These are phyloP conservation scores for Malachius bipustulatus DNA, from an alignment of 2,888 invertebrate genomes.

Conservation along the genomic window DNA sequence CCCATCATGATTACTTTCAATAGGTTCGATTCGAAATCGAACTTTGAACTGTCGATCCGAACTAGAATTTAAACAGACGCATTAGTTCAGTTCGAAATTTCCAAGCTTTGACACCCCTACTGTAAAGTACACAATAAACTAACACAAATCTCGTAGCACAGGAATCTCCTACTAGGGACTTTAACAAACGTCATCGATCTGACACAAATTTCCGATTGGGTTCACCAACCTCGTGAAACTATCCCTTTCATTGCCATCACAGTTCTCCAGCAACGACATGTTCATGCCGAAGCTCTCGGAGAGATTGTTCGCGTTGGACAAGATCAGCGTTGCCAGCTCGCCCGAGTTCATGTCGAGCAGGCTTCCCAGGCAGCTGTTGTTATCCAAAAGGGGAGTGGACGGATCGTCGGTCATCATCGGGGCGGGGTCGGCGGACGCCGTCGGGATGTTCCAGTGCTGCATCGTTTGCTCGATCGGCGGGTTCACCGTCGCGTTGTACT, in stretches of 20 bases:
- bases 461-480: slow-evolving; percentile 14
- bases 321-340: slow-evolving; percentile 27
- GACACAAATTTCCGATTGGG: slow-evolving; percentile 35
- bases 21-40: no score
- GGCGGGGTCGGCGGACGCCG: slow-evolving; percentile 8
- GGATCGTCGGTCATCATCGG: slow-evolving; percentile 6
- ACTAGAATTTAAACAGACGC: no score
- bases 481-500: not conserved
- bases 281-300: slow-evolving; percentile 39
- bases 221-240: slow-evolving; percentile 43
- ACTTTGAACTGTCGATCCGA: no score
- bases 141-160: no score
- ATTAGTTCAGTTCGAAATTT: no score
- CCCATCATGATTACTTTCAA: no score
- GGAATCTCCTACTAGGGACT: no score
- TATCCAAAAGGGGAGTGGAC: slow-evolving; percentile 16
- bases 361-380: slow-evolving; percentile 25
- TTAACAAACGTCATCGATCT: not conserved
- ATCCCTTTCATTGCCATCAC: slow-evolving; percentile 34
- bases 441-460: slow-evolving; percentile 16
- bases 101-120: no score
- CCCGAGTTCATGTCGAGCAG: slow-evolving; percentile 36
- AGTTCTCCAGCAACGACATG: slow-evolving; percentile 37
- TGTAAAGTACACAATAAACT: no score
- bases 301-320: slow-evolving; percentile 32